Evolutionary conservation across 2,113 vertebrate genomes (phyloP), one percentile per base, ranked within the genome.

Genomic region (Stigmatopora nigra): DNA sequence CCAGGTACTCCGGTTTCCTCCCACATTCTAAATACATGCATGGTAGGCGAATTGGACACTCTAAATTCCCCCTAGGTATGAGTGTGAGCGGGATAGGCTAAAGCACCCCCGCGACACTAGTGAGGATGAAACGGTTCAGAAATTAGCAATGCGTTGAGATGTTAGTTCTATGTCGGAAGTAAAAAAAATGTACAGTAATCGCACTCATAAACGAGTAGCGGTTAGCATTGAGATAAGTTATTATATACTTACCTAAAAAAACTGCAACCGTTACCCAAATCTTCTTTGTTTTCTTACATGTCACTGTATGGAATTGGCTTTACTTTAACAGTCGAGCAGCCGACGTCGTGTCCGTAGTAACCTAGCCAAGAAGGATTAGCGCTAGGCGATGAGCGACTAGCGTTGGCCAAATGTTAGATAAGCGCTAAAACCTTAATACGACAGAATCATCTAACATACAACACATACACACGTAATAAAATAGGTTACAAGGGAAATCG

Each of bases 281-380:
- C 38, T 10, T 20, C 31, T 46, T 56, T 19, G 10, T 2, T 31
- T 65, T 64, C 19, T 69, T 41, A 69, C 60, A 60, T 45, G 16
- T 63, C 72, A 63, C 2, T 5, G 19, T 51, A 20, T 69, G n/a
- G 13, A 61, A 47, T 22, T 0, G 3, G 48, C 9, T 11, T 55
- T 13, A 61, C 12, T 61, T 41, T 22, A 12, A 20, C 12, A 45
- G 3, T 10, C n/a, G 1, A n/a, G 7, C 35, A 15, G n/a, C 5
- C 1, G 46, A 2, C 55, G 9, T 41, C 15, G 6, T 19, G 13
- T 46, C 5, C 1, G 31, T 74, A 12, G 68, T 69, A 70, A 71
- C 16, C 1, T 36, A 68, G 0, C 67, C 38, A 5, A 2, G 13
- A 22, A 70, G 71, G 71, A 86, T 83, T 83, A 87, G 52, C 59